Conservation (phyloP, 2,888 invertebrate genomes). For the Cantharis lateralis region DNA sequence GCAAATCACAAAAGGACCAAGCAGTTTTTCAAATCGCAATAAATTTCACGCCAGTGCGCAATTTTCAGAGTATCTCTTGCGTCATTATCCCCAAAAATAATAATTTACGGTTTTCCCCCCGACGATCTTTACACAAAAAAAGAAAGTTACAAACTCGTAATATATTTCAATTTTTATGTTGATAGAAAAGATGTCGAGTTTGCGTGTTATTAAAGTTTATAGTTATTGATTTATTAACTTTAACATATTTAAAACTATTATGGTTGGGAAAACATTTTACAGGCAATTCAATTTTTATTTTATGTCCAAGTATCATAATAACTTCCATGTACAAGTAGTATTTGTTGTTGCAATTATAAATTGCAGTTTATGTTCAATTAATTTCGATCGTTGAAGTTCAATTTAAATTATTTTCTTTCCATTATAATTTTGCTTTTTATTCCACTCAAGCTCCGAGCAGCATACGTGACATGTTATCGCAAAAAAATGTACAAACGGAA, state of each 20-base stretch:
- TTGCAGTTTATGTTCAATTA: not conserved
- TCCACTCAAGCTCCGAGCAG: not conserved
- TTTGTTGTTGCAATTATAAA: not conserved
- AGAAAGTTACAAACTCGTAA: not conserved
- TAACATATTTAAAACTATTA: not conserved
- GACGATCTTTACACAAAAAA: not conserved
- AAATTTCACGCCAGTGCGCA: constrained; percentile 20
- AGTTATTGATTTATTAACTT: constrained; percentile 3
- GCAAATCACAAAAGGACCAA: constrained; percentile 20
- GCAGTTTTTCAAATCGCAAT: constrained; percentile 17
- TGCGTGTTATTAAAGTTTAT: constrained; percentile 2
- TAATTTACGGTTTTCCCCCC: not conserved
- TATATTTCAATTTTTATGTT: not conserved
- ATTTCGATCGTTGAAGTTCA: not conserved
- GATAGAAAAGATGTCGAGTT: not conserved
- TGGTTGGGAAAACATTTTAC: not conserved
- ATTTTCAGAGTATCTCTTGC: constrained; percentile 21
- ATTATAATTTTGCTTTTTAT: not conserved
- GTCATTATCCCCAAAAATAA: constrained; percentile 22
- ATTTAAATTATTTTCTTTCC: not conserved
- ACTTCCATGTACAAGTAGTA: not conserved
- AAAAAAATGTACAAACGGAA: not conserved
- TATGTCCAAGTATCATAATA: not conserved
- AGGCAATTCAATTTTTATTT: not conserved
- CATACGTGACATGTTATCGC: not conserved